Evolutionary conservation across 30 jellyfish, hydroid and myxozoan species (phyloP).

Genomic region (Sanderia malayensis): DNA sequence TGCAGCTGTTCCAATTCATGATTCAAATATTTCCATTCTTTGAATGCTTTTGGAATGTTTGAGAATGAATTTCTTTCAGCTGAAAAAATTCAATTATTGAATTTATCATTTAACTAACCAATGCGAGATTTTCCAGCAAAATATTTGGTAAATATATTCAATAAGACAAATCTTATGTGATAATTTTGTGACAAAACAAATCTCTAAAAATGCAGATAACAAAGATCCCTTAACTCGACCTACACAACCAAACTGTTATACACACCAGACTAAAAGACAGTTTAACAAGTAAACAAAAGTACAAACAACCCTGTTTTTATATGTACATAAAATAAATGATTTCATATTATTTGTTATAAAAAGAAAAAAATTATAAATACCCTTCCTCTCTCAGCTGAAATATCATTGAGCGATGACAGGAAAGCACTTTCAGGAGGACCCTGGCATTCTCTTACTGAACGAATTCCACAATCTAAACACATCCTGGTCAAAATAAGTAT

Average conservation of each 20-base stretch:
- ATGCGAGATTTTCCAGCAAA: background rate
- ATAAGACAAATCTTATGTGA: background rate
- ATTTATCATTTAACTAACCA: background rate
- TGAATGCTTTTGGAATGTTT: background rate
- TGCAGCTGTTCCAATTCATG: constrained; percentile 1
- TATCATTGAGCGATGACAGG: background rate
- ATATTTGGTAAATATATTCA: background rate
- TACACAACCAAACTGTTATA: background rate
- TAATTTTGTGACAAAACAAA: background rate
- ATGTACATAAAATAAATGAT: background rate
- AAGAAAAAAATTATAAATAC: background rate
- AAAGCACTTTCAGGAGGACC: background rate
- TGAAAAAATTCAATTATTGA: background rate
- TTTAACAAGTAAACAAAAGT: background rate
- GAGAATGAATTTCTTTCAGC: background rate
- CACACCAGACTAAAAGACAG: background rate
- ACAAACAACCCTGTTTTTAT: background rate
- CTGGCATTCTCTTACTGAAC: too few relatives aligned
- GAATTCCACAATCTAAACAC: too few relatives aligned
- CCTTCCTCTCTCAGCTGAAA: constrained; percentile 1
- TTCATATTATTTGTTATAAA: too few relatives aligned
- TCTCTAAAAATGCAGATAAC: background rate
- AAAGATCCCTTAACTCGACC: constrained; percentile 1
- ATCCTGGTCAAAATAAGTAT: too few relatives aligned
- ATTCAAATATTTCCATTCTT: background rate